phyloP scores from a whole-genome alignment of 2,797 vertebrate species.

The Echeneis naucrates region DNA sequence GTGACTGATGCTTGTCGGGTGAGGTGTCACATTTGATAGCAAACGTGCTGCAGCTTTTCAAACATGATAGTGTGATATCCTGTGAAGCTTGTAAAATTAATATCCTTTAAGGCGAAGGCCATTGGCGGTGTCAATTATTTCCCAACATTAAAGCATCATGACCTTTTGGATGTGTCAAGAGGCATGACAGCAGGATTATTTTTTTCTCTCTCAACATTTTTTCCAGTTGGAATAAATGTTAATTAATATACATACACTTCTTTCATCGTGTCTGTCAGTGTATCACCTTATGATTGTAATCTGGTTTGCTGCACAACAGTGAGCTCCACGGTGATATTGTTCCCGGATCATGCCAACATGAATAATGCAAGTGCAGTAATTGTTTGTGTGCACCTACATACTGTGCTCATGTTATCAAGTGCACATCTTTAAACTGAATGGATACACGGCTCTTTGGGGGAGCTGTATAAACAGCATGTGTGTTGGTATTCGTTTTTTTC shows the following conservation, averaged over 20 bases:
- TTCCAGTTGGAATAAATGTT: too few species aligned
- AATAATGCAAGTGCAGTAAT: background rate
- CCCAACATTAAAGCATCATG: background rate
- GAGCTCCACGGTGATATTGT: too few species aligned
- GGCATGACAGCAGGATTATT: background rate
- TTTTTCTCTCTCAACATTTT: too few species aligned
- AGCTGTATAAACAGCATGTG: background rate
- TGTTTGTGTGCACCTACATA: background rate
- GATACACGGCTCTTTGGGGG: background rate
- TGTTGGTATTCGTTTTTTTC: background rate
- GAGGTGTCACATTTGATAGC: conserved; percentile 17
- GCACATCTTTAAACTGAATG: background rate
- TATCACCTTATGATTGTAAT: background rate
- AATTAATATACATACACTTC: background rate
- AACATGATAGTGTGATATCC: conserved; percentile 12
- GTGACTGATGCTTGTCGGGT: conserved; percentile 13
- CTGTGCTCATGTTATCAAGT: background rate
- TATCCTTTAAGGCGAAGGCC: conserved; percentile 12
- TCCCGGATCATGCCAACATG: background rate
- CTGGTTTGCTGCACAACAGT: background rate
- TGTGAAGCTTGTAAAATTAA: conserved; percentile 7
- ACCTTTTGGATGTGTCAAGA: background rate
- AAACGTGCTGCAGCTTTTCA: conserved; percentile 33
- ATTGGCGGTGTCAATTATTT: background rate
- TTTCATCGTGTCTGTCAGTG: background rate